Conservation (phyloP, 1,140 invertebrate species). For the Zaprionus ornatus region DNA sequence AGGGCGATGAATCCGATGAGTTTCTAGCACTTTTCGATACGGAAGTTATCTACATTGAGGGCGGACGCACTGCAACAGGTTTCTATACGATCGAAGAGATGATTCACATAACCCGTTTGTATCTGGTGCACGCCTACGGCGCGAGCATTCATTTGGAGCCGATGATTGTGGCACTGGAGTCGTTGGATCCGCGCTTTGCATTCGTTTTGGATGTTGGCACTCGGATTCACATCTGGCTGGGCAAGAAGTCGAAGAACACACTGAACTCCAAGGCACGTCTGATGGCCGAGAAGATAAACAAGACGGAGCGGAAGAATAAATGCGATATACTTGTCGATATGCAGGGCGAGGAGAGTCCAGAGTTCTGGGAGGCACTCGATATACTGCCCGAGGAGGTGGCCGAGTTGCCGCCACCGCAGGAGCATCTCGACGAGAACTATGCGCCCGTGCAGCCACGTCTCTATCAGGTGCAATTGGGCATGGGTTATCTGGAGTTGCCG, state of each 20-base stretch:
- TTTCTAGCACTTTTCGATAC: conserved; percentile 96
- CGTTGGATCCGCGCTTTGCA: conserved; percentile 95
- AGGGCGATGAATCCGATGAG: conserved; percentile 97
- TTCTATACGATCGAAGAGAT: conserved; percentile 99
- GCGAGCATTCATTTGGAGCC: conserved; percentile 96
- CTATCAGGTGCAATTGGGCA: conserved; percentile 97
- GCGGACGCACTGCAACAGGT: conserved; percentile 97
- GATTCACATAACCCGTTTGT: conserved; percentile 92
- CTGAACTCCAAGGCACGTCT: conserved; percentile 97
- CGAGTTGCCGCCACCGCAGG: conserved; percentile 76
- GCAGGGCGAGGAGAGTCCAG: conserved; percentile 91
- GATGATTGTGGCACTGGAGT: conserved; percentile 88
- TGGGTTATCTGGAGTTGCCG: conserved; percentile 99
- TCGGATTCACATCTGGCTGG: conserved; percentile 96
- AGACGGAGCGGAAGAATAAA: conserved; percentile 98
- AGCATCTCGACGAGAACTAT: conserved; percentile 93
- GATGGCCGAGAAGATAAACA: conserved; percentile 99
- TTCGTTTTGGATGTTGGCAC: conserved; percentile 96
- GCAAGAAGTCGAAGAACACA: conserved; percentile 96
- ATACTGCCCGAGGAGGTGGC: conserved; percentile 83
- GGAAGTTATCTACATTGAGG: conserved; percentile 98
- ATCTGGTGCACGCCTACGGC: conserved; percentile 94
- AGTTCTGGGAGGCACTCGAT: conserved; percentile 93
- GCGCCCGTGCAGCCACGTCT: conserved; percentile 90
- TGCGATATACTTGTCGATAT: conserved; percentile 94